A percentile compares a stretch with the other conserved stretches of the same genome.
These are phyloP conservation scores for Polypedilum vanderplanki DNA, from an alignment of 1,140 invertebrate species.

Conservation along the genomic window DNA sequence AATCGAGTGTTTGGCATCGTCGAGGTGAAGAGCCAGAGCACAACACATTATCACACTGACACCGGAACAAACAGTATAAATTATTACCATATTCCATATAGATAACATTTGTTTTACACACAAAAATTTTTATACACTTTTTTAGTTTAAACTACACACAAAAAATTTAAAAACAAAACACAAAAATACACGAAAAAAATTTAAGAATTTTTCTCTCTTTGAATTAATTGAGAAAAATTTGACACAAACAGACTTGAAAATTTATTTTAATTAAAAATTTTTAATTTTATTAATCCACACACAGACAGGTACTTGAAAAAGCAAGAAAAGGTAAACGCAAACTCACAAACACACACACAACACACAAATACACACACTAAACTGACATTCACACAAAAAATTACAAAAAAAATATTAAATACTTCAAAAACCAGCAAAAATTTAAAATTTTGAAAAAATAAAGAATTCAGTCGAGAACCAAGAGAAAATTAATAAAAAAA, in stretches of 20 bases:
- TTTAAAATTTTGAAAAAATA: no score
- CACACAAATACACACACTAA: not conserved
- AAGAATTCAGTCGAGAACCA: no score
- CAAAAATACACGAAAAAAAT: not conserved
- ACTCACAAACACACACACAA: conserved; percentile 25
- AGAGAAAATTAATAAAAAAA: no score
- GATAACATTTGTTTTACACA: conserved; percentile 36
- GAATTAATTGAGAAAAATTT: not conserved
- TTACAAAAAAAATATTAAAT: not conserved
- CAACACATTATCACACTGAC: conserved; percentile 40
- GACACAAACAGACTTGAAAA: conserved; percentile 6
- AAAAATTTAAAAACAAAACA: conserved; percentile 25
- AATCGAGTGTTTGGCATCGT: conserved; percentile 22
- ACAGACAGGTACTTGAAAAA: not conserved
- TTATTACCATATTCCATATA: conserved; percentile 42
- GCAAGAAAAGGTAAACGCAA: not conserved
- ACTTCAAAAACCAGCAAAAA: no score
- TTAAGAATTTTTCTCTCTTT: conserved; percentile 23
- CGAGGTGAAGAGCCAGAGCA: conserved; percentile 5
- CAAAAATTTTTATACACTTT: conserved; percentile 29
- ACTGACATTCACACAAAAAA: not conserved
- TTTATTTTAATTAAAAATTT: no score
- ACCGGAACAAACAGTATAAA: conserved; percentile 45
- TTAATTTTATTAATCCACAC: not conserved
- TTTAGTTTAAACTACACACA: conserved; percentile 8